Percentiles rank a stretch among this genome's conserved stretches.
phyloP scores from a whole-genome alignment of 2,888 invertebrate genomes.

The Scaptomyza reducta region DNA sequence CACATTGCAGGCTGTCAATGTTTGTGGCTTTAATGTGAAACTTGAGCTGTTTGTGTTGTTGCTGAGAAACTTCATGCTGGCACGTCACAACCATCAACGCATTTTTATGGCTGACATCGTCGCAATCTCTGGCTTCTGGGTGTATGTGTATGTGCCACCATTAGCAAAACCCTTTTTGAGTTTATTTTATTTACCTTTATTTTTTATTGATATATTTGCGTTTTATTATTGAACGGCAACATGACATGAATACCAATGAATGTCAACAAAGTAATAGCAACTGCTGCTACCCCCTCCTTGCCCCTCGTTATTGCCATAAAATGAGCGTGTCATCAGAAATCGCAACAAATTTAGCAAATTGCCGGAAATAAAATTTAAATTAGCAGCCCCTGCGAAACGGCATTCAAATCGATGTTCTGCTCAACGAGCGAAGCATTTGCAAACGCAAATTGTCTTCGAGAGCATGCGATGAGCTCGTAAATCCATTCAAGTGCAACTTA shows the following conservation, averaged over 20 bases:
- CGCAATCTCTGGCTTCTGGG: not conserved
- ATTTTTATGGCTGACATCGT: slow-evolving; percentile 63
- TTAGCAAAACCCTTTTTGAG: slow-evolving; percentile 76
- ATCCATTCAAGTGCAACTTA: slow-evolving; percentile 11
- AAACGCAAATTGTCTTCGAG: not conserved
- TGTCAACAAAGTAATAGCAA: slow-evolving; percentile 54
- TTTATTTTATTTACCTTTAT: slow-evolving; percentile 81
- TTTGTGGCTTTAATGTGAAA: slow-evolving; percentile 42
- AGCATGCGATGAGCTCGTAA: slow-evolving; percentile 17
- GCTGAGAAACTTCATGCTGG: slow-evolving; percentile 41
- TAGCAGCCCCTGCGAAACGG: slow-evolving; percentile 52
- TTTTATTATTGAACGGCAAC: slow-evolving; percentile 77
- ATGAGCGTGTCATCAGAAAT: slow-evolving; percentile 78
- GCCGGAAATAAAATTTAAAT: slow-evolving; percentile 80
- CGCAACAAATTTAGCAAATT: slow-evolving; percentile 81
- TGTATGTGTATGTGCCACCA: slow-evolving; percentile 48
- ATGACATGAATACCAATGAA: slow-evolving; percentile 79
- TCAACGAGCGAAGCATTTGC: slow-evolving; percentile 20
- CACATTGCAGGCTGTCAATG: slow-evolving; percentile 8
- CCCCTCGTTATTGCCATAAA: slow-evolving; percentile 72
- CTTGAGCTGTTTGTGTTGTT: not conserved
- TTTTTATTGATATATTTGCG: slow-evolving; percentile 78
- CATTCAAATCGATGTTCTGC: slow-evolving; percentile 44
- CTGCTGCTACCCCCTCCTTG: not conserved
- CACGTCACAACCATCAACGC: slow-evolving; percentile 69